Conservation (phyloP, 2,113 vertebrate genomes). For the Vidua chalybeata region DNA sequence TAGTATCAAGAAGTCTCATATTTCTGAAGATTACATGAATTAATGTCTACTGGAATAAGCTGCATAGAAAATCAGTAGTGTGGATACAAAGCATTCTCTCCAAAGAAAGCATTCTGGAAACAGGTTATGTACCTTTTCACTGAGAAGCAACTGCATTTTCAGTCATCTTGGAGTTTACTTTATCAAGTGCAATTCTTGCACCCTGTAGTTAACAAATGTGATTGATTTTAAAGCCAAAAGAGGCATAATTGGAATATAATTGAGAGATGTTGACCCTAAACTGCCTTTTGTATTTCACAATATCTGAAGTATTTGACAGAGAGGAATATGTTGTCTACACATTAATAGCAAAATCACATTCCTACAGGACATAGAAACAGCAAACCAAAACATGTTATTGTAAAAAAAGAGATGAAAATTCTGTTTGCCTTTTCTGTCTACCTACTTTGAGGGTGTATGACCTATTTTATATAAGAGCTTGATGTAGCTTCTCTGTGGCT, state of each 20-base stretch:
- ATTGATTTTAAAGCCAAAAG: conserved; percentile 10
- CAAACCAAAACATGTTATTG: neutral
- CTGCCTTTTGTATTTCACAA: neutral
- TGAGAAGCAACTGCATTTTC: neutral
- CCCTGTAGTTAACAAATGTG: neutral
- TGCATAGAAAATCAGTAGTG: neutral
- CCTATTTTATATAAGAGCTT: neutral
- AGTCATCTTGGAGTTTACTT: neutral
- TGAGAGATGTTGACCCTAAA: neutral
- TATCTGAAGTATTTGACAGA: neutral
- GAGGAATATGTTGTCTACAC: neutral
- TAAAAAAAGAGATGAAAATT: neutral
- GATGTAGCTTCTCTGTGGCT: neutral
- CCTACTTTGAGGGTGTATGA: neutral
- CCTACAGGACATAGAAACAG: neutral
- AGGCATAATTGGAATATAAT: neutral
- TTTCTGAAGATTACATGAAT: neutral
- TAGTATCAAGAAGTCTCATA: neutral
- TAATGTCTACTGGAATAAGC: neutral
- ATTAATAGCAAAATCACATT: neutral
- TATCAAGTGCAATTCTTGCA: neutral
- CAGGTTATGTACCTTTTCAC: neutral
- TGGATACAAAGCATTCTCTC: neutral
- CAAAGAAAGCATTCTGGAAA: neutral
- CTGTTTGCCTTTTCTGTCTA: neutral